Conservation (phyloP, 2,113 vertebrate species). For the Menura novaehollandiae region DNA sequence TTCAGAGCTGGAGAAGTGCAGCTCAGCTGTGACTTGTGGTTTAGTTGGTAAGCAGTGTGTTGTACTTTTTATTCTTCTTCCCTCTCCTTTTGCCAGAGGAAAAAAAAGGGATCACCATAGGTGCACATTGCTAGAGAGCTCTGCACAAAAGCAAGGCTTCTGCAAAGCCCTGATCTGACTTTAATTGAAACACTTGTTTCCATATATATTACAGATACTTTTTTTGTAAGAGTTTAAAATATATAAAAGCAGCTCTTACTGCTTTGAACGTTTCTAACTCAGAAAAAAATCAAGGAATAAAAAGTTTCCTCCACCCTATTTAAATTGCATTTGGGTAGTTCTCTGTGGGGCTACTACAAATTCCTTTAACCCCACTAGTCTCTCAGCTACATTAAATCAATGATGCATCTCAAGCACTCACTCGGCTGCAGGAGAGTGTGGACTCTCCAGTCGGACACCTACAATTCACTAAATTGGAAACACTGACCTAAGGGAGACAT, state of each 20-base stretch:
- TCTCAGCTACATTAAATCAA: constrained; percentile 62
- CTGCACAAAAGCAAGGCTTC: neutral
- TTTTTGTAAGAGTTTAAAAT: constrained; percentile 7
- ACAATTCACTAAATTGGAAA: constrained; percentile 55
- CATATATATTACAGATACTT: neutral
- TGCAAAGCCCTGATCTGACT: constrained; percentile 5
- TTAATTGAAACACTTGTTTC: constrained; percentile 37
- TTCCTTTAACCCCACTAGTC: constrained; percentile 55
- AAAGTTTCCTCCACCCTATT: constrained; percentile 22
- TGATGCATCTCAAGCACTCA: constrained; percentile 44
- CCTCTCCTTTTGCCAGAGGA: neutral
- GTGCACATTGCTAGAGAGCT: neutral
- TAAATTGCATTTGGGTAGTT: constrained; percentile 30
- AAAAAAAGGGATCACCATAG: neutral
- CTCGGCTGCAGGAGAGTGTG: neutral
- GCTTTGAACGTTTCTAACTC: constrained; percentile 29
- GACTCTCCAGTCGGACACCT: constrained; percentile 51
- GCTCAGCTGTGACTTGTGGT: neutral
- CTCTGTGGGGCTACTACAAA: constrained; percentile 42
- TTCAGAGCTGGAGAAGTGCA: neutral
- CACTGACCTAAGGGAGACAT: constrained; percentile 14
- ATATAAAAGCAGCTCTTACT: neutral
- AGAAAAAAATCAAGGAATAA: neutral
- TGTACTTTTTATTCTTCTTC: neutral
- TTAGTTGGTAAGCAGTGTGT: neutral